These are phyloP conservation scores for Oenanthe melanoleuca DNA, from an alignment of 2,113 vertebrate genomes.

Conservation along the genomic window DNA sequence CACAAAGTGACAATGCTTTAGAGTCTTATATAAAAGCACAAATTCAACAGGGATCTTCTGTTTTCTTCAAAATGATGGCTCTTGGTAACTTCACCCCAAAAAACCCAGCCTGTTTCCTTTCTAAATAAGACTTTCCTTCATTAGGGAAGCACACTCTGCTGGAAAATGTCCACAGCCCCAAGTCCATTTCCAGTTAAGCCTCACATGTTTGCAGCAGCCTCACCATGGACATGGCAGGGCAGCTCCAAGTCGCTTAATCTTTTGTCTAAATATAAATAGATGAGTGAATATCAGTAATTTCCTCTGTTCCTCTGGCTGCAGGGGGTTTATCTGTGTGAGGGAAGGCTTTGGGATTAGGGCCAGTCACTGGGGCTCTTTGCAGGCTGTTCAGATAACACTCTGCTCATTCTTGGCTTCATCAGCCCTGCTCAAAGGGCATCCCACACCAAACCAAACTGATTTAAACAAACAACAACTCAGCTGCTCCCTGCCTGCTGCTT, in stretches of 20 bases:
- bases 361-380: background rate
- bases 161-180: background rate
- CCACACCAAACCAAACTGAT: background rate
- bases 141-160: background rate
- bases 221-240: background rate
- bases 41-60: background rate
- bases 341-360: conserved; percentile 42
- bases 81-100: background rate
- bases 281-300: conserved; percentile 66
- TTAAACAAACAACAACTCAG: background rate
- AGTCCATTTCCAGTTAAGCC: conserved; percentile 5
- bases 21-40: background rate
- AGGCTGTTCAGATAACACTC: conserved; percentile 41
- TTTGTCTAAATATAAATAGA: conserved; percentile 66
- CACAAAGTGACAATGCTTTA: background rate
- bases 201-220: background rate
- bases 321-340: conserved; percentile 30
- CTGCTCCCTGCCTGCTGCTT: background rate
- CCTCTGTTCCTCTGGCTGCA: background rate
- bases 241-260: conserved; percentile 57
- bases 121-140: background rate
- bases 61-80: background rate
- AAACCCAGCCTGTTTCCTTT: background rate
- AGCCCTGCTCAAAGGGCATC: background rate
- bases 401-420: background rate